A percentile compares a stretch with the other conserved stretches of the same genome.
Evolutionary conservation across 2,888 invertebrate genomes (phyloP).

Genomic region (Chouioia cunea): DNA sequence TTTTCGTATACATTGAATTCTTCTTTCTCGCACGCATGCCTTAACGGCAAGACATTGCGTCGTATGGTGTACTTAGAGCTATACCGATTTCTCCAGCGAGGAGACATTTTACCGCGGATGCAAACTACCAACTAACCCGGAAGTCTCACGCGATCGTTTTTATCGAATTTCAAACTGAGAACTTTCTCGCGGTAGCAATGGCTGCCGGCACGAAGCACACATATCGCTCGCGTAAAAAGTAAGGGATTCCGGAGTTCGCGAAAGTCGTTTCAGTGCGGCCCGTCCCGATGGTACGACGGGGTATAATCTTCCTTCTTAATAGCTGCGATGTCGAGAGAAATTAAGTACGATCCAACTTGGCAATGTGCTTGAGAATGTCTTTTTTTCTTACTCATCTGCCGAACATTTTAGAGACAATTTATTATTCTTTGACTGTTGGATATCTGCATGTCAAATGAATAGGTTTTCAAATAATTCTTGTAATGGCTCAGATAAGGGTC

Average conservation of each 20-base stretch:
- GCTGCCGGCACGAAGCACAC: not conserved
- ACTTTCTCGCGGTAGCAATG: not conserved
- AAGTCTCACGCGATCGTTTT: constrained; percentile 26
- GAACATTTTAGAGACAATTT: too few relatives aligned
- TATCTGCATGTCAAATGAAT: too few relatives aligned
- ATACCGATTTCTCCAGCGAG: too few relatives aligned
- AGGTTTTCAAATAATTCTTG: too few relatives aligned
- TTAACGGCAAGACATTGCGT: too few relatives aligned
- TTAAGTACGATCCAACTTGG: not conserved
- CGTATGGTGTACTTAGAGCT: too few relatives aligned
- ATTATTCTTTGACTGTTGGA: too few relatives aligned
- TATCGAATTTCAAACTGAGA: constrained; percentile 29
- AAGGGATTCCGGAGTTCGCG: constrained; percentile 17
- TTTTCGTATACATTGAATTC: too few relatives aligned
- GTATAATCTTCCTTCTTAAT: constrained; percentile 8
- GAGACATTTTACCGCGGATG: too few relatives aligned
- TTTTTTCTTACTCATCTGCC: not conserved
- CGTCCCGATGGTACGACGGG: not conserved
- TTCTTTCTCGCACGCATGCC: too few relatives aligned
- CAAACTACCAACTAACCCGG: not conserved
- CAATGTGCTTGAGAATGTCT: constrained; percentile 16
- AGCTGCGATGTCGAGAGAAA: constrained; percentile 8
- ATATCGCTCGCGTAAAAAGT: constrained; percentile 10
- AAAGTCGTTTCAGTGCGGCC: constrained; percentile 23
- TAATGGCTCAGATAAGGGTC: too few relatives aligned